Percentiles rank a stretch among this genome's conserved stretches.
phyloP scores from a whole-genome alignment of 1,140 invertebrate genomes.

The Planococcus citri region DNA sequence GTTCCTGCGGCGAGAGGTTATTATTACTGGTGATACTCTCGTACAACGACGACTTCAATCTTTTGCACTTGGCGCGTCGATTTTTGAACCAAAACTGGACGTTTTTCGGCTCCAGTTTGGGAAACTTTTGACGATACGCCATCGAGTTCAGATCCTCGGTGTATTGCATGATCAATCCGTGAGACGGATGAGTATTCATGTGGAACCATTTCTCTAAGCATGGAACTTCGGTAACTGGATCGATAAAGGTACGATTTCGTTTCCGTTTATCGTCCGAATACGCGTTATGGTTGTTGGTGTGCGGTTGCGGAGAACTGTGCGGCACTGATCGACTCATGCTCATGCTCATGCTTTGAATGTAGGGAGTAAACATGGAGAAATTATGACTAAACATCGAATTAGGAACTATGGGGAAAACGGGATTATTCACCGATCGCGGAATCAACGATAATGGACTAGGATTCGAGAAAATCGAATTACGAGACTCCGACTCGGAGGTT shows the following conservation, averaged over 20 bases:
- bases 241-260: slow-evolving; percentile 95
- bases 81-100: slow-evolving; percentile 98
- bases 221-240: slow-evolving; percentile 94
- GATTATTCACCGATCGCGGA: slow-evolving; percentile 36
- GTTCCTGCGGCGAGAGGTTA: slow-evolving; percentile 27
- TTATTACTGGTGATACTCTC: slow-evolving; percentile 30
- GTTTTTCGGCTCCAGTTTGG: slow-evolving; percentile 90
- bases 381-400: slow-evolving; percentile 71
- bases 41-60: slow-evolving; percentile 76
- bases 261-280: slow-evolving; percentile 66
- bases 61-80: slow-evolving; percentile 87
- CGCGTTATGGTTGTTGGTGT: slow-evolving; percentile 32
- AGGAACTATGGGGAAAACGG: slow-evolving; percentile 57
- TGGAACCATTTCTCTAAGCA: slow-evolving; percentile 92
- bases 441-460: slow-evolving; percentile 33
- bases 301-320: slow-evolving; percentile 35
- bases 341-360: slow-evolving; percentile 49
- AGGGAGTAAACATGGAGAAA: slow-evolving; percentile 85
- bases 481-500: slow-evolving; percentile 28
- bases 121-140: slow-evolving; percentile 91
- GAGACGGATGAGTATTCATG: slow-evolving; percentile 93
- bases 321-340: slow-evolving; percentile 35
- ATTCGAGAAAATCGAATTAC: slow-evolving; percentile 28
- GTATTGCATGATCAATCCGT: slow-evolving; percentile 91
- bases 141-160: slow-evolving; percentile 91